Evolutionary conservation across 2,888 invertebrate genomes (phyloP).

Genomic region (Sesia bembeciformis): DNA sequence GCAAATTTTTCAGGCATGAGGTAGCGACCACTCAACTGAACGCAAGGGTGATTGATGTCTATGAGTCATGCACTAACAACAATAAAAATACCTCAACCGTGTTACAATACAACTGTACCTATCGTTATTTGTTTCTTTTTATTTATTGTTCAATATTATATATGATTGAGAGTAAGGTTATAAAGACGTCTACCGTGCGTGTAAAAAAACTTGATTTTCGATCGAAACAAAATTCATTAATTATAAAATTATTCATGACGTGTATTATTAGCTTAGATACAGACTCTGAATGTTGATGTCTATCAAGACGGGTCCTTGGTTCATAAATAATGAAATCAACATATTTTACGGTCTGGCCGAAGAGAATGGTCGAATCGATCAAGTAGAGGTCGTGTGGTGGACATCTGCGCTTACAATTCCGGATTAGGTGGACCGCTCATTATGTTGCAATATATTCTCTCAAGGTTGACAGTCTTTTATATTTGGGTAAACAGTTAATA

Average conservation of each 20-base stretch:
- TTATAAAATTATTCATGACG: background rate
- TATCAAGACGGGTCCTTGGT: slow-evolving; percentile 16
- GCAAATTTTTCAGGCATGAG: too few relatives aligned
- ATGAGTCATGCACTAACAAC: too few relatives aligned
- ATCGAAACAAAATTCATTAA: background rate
- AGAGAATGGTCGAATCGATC: slow-evolving; percentile 26
- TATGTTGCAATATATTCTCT: slow-evolving; percentile 38
- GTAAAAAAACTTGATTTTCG: too few relatives aligned
- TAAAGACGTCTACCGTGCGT: too few relatives aligned
- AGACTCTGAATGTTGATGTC: slow-evolving; percentile 13
- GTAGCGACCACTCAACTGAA: too few relatives aligned
- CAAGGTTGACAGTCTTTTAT: slow-evolving; percentile 29
- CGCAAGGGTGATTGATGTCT: too few relatives aligned
- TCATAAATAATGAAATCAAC: slow-evolving; percentile 50
- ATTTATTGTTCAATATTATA: too few relatives aligned
- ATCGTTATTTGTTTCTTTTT: too few relatives aligned
- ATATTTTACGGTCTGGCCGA: slow-evolving; percentile 24
- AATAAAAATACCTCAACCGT: too few relatives aligned
- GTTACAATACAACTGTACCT: too few relatives aligned
- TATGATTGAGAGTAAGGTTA: too few relatives aligned
- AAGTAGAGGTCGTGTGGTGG: slow-evolving; percentile 50
- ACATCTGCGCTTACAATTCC: slow-evolving; percentile 37
- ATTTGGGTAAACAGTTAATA: background rate
- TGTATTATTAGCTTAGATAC: background rate
- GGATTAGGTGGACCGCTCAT: slow-evolving; percentile 35